Conservation (phyloP, 2,113 vertebrate species). For the Acanthisitta chloris region DNA sequence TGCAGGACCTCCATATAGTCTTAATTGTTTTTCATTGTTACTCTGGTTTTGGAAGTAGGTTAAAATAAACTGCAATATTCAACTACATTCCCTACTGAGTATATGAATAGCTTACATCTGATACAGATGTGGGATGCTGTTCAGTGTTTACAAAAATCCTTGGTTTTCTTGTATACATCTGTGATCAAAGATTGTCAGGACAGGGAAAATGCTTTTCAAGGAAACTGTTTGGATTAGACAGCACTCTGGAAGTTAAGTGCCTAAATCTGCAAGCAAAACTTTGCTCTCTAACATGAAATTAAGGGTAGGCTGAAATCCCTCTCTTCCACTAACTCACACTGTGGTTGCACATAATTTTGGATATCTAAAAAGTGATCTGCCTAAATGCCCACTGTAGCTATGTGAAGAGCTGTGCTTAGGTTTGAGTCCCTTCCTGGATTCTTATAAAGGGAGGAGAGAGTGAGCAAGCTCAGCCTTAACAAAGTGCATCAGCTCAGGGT, state of each 20-base stretch:
- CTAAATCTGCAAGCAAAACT: not conserved
- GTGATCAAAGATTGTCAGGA: not conserved
- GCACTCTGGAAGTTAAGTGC: not conserved
- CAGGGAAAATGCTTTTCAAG: not conserved
- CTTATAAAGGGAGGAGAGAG: not conserved
- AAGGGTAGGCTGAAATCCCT: not conserved
- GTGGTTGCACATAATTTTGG: not conserved
- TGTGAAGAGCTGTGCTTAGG: not conserved
- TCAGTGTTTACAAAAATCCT: not conserved
- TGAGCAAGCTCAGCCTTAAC: not conserved
- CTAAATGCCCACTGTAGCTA: not conserved
- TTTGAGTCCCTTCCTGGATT: not conserved
- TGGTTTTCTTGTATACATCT: not conserved
- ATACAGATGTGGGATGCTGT: not conserved
- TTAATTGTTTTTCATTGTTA: not conserved
- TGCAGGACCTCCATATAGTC: not conserved
- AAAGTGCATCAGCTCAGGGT: not conserved
- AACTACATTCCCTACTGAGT: not conserved
- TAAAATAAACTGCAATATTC: not conserved
- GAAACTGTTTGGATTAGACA: not conserved
- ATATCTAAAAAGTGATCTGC: not conserved
- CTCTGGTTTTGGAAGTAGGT: not conserved
- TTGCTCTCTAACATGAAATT: not conserved
- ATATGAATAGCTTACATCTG: not conserved
- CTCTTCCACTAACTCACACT: not conserved